Base-by-base conservation (phyloP, 2,888 invertebrate species). In the Drosophila borealis region DNA sequence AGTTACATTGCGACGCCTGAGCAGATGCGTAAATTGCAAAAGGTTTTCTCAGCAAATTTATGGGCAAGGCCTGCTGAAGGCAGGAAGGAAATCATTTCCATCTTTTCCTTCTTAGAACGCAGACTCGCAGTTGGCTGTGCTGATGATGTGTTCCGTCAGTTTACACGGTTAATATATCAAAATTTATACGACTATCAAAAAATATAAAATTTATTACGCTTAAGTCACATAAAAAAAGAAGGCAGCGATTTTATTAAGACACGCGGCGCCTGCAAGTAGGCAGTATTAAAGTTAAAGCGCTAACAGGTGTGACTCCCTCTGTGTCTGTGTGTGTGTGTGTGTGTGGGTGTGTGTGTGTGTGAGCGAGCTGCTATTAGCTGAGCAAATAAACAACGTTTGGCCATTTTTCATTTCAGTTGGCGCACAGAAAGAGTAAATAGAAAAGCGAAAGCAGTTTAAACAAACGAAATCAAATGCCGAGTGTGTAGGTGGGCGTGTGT, bases 381-480 rank as follows among this genome's bases (percentile, higher is more conserved):
- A 67, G 64, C 76, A 80, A 83, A 85, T 78, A 80, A 78, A 73
- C 74, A 76, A 67, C 62, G 51, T 59, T 82, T 76, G 72, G 73
- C 78, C 78, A 80, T 83, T 83, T 82, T 75, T 83, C 82, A 82
- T 75, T 82, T 70, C 42, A 69, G 55, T 29, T 60, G 41, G 50
- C 14, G 19, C 49, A 46, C 29, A 53, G 60, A 61, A 34, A 42
- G 41, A 50, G 69, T 70, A 78, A 83, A 85, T 78, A 76, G 70
- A 66, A 82, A 80, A 76, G 74, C 69, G 73, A 85, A 85, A 80
- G 72, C 83, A 70, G 72, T 75, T 80, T 62, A 83, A 80, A 67
- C 83, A 86, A 82, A 80, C 72, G 62, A 83, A 80, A 85, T 85
- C 85, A 83, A 80, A 78, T 72, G 66, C 55, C 72, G 68, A 50